These are phyloP conservation scores for Oreochromis tanganicae DNA, from an alignment of 2,113 vertebrate species.

Conservation along the genomic window DNA sequence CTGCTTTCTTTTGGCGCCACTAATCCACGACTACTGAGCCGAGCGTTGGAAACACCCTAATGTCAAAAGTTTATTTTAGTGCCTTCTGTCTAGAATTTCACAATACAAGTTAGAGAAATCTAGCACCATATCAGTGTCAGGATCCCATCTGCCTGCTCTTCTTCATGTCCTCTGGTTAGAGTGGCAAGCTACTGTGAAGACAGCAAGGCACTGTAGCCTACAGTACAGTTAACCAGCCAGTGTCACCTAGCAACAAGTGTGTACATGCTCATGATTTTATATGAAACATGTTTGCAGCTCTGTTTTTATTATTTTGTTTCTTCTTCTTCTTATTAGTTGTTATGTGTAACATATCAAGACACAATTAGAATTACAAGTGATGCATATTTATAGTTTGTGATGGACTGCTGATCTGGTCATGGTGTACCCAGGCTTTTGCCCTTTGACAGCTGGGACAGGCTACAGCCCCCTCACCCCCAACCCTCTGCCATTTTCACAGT, in stretches of 20 bases:
- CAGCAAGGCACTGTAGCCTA: neutral
- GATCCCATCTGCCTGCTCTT: neutral
- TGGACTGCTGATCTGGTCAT: neutral
- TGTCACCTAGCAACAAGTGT: neutral
- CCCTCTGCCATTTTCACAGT: neutral
- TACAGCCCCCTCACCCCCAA: neutral
- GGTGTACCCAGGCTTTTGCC: neutral
- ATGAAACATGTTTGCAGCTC: neutral
- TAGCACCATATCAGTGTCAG: neutral
- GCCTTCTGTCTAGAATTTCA: neutral
- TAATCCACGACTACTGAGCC: neutral
- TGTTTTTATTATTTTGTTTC: neutral
- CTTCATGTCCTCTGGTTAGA: neutral
- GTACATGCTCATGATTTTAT: neutral
- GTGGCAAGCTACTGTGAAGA: neutral
- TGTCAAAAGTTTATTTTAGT: neutral
- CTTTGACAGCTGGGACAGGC: neutral
- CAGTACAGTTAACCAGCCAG: neutral
- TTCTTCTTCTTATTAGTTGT: rapidly evolving
- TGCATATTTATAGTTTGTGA: neutral
- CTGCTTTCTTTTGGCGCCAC: neutral
- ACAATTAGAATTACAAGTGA: neutral
- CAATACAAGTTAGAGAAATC: neutral
- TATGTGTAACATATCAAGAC: neutral
- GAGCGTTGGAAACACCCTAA: neutral